Evolutionary conservation across 2,113 vertebrate species (phyloP), one percentile per base, ranked within the genome.

Genomic region (Mungos mungo): DNA sequence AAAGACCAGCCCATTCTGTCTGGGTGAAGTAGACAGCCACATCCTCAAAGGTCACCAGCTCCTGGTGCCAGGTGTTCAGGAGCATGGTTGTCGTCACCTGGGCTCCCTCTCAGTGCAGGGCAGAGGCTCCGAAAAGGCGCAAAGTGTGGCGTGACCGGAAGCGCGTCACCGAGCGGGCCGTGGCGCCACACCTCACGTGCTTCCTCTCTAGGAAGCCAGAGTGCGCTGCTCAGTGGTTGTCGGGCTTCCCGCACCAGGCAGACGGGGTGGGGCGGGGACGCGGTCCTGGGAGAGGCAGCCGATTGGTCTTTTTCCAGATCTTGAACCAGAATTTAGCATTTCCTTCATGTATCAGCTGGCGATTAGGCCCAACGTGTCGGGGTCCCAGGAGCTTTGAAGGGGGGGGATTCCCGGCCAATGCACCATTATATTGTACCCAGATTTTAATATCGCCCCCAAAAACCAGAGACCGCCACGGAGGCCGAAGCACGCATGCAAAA

Each of bases 11-110:
- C 91, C 94, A 91, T 79, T 96, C 94, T 88, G 82, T 83, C 60
- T 0, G 3, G 11, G 76, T 79, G 45, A 97, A 96, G 87, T 65
- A 76, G 52, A 96, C 18, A 91, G 88, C 92, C 82, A 97, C 60
- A 1, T 94, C 94, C 68, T 97, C 14, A 9, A 96, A 97, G 41
- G 91, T 96, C 91, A 97, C 76, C n/a, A 71, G 14, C n/a, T 91
- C 76, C 94, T 94, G 77, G 38, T 88, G 25, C 77, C 5, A 65
- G 65, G 77, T 14, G 27, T 79, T 85, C 77, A 74, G 18, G 18
- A 33, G 3, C 47, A 92, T 68, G 33, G 71, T 83, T 80, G 45
- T 47, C 88, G 35, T 95, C 54, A 80, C 80, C 65, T 80, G 47
- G 88, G 76, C 27, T 93, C 52, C 52, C 63, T 93, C 83, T 90